These are phyloP conservation scores for Nysson spinosus DNA, from an alignment of 2,888 invertebrate species.

Conservation along the genomic window DNA sequence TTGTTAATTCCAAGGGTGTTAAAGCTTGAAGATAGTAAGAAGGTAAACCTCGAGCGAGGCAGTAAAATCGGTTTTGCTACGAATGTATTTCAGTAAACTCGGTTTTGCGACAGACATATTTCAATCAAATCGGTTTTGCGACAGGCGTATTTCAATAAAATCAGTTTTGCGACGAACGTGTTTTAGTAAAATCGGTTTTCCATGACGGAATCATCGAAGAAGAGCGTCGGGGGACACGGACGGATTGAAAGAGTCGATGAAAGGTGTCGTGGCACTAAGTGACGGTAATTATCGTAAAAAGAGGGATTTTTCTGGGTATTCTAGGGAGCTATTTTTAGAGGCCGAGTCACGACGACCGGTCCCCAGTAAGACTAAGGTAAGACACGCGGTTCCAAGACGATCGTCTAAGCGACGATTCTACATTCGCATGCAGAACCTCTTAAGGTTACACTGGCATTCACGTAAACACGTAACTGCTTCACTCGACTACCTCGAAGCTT, in stretches of 20 bases:
- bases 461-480: conserved; percentile 1
- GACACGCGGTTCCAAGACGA: conserved; percentile 22
- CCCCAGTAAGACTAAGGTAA: conserved; percentile 60
- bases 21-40: too few relatives aligned
- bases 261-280: conserved; percentile 65
- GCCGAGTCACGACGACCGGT: conserved; percentile 70
- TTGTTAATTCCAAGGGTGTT: too few relatives aligned
- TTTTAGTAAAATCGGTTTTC: too few relatives aligned
- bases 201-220: too few relatives aligned
- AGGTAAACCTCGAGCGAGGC: too few relatives aligned
- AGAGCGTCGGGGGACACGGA: conserved; percentile 26
- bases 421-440: conserved; percentile 7
- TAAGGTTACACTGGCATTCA: neutral
- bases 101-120: too few relatives aligned
- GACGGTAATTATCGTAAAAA: conserved; percentile 72
- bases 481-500: conserved; percentile 48
- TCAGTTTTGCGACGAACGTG: too few relatives aligned
- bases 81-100: too few relatives aligned
- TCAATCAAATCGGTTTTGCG: too few relatives aligned
- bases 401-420: conserved; percentile 32
- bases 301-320: conserved; percentile 66
- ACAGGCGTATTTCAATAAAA: too few relatives aligned
- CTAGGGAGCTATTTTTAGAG: conserved; percentile 72
- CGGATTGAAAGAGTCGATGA: conserved; percentile 46
- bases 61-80: too few relatives aligned